Conservation (phyloP, 2,113 vertebrate species). For the Pseudorectes ferrugineus region DNA sequence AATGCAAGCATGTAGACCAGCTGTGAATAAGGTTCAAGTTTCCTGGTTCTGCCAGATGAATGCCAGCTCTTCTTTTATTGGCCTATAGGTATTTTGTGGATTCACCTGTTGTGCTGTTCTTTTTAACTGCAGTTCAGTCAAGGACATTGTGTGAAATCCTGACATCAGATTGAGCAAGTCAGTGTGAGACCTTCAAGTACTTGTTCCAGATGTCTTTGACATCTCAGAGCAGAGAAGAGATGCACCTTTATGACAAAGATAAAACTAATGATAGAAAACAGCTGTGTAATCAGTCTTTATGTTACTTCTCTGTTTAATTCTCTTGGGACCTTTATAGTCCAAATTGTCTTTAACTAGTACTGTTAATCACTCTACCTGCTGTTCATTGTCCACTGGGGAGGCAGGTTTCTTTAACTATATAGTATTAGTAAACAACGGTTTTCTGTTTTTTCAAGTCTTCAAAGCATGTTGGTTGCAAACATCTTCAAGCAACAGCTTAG, state of each 20-base stretch:
- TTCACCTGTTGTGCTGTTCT: not conserved
- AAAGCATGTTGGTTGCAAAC: not conserved
- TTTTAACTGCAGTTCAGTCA: not conserved
- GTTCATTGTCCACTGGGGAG: not conserved
- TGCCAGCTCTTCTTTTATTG: not conserved
- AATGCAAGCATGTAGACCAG: not conserved
- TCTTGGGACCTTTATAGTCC: not conserved
- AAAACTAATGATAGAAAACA: not conserved
- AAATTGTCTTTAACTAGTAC: not conserved
- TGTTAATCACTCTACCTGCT: not conserved
- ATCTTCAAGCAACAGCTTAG: not conserved
- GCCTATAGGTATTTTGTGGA: not conserved
- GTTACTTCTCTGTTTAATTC: not conserved
- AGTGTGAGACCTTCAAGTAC: not conserved
- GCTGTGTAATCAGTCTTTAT: not conserved
- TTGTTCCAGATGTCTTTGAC: not conserved
- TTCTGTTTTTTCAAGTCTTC: not conserved
- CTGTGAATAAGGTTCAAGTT: not conserved
- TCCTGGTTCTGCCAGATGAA: not conserved
- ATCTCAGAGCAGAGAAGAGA: not conserved
- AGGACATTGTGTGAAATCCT: not conserved
- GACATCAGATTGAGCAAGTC: not conserved
- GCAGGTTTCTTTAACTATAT: not conserved
- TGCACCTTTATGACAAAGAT: not conserved
- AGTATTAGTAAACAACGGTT: not conserved